phyloP scores from a whole-genome alignment of 2,888 invertebrate genomes.

The Ferdinandea cuprea region DNA sequence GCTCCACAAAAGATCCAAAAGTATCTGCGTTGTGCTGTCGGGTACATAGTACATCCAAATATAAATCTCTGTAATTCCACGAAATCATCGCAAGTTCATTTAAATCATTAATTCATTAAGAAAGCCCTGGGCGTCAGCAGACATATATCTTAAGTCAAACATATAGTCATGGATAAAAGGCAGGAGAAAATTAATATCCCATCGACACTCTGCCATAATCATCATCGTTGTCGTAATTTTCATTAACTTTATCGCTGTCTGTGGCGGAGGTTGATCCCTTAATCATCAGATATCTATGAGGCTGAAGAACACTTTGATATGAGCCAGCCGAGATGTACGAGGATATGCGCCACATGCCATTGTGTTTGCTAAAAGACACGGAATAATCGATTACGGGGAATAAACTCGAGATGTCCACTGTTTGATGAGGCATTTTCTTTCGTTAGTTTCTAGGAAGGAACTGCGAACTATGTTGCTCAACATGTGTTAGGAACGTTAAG shows the following conservation, averaged over 20 bases:
- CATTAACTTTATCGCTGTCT: slow-evolving; percentile 40
- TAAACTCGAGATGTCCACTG: not conserved
- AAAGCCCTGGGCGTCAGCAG: not conserved
- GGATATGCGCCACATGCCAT: not conserved
- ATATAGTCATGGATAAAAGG: not conserved
- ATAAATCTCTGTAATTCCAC: slow-evolving; percentile 23
- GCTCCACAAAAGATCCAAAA: not conserved
- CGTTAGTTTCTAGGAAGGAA: not conserved
- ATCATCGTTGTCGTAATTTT: slow-evolving; percentile 41
- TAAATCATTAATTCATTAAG: slow-evolving; percentile 48
- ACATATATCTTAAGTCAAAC: not conserved
- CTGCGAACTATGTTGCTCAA: not conserved
- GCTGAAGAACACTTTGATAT: not conserved
- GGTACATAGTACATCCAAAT: too few species aligned
- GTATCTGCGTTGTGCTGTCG: not conserved
- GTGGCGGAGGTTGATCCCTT: slow-evolving; percentile 17
- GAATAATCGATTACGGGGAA: not conserved
- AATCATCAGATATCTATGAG: not conserved
- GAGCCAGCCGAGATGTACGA: not conserved
- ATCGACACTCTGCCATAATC: slow-evolving; percentile 28
- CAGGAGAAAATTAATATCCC: slow-evolving; percentile 33
- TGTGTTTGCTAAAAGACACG: not conserved
- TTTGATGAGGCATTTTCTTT: not conserved
- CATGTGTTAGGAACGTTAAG: too few species aligned
- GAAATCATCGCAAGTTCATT: slow-evolving; percentile 45